A percentile compares a stretch with the other conserved stretches of the same genome.
phyloP scores from a whole-genome alignment of 1,140 invertebrate genomes.

The Megalonaias nervosa region DNA sequence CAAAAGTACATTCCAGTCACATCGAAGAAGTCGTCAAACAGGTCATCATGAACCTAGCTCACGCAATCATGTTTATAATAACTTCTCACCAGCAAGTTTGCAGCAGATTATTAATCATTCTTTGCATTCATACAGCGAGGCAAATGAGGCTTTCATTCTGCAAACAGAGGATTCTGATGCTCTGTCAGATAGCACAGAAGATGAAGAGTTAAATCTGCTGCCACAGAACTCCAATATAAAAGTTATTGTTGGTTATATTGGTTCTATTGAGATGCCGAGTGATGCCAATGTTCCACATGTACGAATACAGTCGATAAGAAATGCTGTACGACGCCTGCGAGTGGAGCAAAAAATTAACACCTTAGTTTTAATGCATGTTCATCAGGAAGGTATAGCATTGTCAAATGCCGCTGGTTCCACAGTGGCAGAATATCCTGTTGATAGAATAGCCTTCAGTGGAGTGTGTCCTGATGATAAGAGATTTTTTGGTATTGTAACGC shows the following conservation, averaged over 20 bases:
- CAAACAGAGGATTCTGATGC: constrained; percentile 42
- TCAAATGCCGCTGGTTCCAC: constrained; percentile 77
- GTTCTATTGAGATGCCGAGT: constrained; percentile 95
- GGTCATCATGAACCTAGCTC: constrained; percentile 17
- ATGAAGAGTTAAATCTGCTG: constrained; percentile 47
- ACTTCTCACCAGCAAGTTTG: constrained; percentile 32
- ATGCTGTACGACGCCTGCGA: constrained; percentile 89
- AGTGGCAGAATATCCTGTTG: constrained; percentile 87
- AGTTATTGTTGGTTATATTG: constrained; percentile 93
- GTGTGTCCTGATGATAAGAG: constrained; percentile 88
- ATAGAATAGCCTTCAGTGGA: constrained; percentile 90
- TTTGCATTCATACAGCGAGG: constrained; percentile 35
- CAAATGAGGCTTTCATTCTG: constrained; percentile 50
- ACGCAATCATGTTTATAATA: constrained; percentile 24
- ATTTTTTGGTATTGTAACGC: constrained; percentile 93
- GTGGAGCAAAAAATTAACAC: constrained; percentile 91
- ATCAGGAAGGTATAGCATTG: constrained; percentile 83
- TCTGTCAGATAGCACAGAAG: constrained; percentile 34
- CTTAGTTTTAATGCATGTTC: constrained; percentile 87
- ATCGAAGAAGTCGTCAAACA: constrained; percentile 13
- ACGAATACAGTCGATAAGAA: constrained; percentile 77
- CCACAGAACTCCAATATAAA: constrained; percentile 75
- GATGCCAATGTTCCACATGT: constrained; percentile 81
- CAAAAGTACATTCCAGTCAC: constrained; percentile 43
- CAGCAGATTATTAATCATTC: constrained; percentile 36